phyloP scores from a whole-genome alignment of 1,140 invertebrate genomes.

The Charaxes varanes region DNA sequence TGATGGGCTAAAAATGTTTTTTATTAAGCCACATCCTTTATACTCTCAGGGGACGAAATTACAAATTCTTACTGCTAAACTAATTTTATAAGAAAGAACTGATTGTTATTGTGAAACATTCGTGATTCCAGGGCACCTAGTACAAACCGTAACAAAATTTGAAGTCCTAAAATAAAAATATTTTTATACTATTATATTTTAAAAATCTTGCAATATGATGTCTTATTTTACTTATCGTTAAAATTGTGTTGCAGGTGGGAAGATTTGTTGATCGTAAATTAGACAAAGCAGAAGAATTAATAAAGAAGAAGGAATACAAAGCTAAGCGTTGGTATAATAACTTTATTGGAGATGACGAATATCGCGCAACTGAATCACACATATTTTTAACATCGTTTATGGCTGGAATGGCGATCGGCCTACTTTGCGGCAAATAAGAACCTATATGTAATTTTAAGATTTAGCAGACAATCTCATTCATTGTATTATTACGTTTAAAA shows the following conservation, averaged over 20 bases:
- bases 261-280: conserved; percentile 85
- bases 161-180: too few relatives aligned
- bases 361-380: conserved; percentile 81
- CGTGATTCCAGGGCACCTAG: too few relatives aligned
- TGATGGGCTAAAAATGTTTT: too few relatives aligned
- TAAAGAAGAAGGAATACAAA: conserved; percentile 80
- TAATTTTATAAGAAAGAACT: too few relatives aligned
- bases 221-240: conserved; percentile 1
- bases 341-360: conserved; percentile 77
- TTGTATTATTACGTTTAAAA: conserved; percentile 4
- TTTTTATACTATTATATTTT: conserved; percentile 1
- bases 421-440: conserved; percentile 64
- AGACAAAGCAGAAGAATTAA: conserved; percentile 82
- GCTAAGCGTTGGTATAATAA: conserved; percentile 83
- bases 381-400: conserved; percentile 84
- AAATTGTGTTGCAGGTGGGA: conserved; percentile 78
- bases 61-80: too few relatives aligned
- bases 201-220: not conserved
- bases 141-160: too few relatives aligned
- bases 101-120: too few relatives aligned
- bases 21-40: too few relatives aligned
- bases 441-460: not conserved
- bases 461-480: conserved; percentile 9
- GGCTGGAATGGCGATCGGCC: conserved; percentile 82
- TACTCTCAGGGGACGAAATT: too few relatives aligned